Evolutionary conservation across 2,113 vertebrate species (phyloP).

Genomic region (Seriola dumerili): DNA sequence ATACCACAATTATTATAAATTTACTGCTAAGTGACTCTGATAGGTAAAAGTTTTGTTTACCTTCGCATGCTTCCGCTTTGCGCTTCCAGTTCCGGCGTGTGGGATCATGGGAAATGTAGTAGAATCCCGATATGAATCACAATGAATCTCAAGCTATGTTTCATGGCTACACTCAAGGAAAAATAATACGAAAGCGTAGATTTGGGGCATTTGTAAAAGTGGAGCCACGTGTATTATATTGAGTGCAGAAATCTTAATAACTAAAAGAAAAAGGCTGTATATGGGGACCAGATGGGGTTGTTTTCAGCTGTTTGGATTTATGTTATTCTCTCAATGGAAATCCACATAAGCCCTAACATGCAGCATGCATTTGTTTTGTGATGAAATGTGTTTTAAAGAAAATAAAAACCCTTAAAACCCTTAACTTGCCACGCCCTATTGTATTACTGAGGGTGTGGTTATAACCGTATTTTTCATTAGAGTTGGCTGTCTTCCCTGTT

Average conservation of each 20-base stretch:
- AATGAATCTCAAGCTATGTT: background rate
- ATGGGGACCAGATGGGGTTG: background rate
- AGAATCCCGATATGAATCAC: background rate
- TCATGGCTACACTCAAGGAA: background rate
- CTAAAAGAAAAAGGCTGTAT: background rate
- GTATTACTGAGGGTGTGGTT: constrained; percentile 61
- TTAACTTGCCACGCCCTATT: constrained; percentile 56
- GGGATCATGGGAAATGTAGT: constrained; percentile 82
- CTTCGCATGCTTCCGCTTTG: constrained; percentile 75
- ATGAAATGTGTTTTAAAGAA: background rate
- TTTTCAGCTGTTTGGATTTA: background rate
- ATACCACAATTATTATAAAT: background rate
- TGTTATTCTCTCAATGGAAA: background rate
- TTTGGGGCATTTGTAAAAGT: background rate
- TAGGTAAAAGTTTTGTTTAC: constrained; percentile 65
- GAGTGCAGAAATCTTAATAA: background rate
- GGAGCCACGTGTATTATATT: background rate
- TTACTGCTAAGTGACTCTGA: accelerated
- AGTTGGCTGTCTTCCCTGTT: background rate
- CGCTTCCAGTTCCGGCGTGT: constrained; percentile 7
- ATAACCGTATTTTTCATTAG: background rate
- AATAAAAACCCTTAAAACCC: background rate
- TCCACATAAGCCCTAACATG: background rate
- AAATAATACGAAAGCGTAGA: background rate
- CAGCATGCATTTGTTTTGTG: background rate